These are phyloP conservation scores for Alcedo atthis DNA, from an alignment of 2,797 vertebrate species.

Conservation along the genomic window DNA sequence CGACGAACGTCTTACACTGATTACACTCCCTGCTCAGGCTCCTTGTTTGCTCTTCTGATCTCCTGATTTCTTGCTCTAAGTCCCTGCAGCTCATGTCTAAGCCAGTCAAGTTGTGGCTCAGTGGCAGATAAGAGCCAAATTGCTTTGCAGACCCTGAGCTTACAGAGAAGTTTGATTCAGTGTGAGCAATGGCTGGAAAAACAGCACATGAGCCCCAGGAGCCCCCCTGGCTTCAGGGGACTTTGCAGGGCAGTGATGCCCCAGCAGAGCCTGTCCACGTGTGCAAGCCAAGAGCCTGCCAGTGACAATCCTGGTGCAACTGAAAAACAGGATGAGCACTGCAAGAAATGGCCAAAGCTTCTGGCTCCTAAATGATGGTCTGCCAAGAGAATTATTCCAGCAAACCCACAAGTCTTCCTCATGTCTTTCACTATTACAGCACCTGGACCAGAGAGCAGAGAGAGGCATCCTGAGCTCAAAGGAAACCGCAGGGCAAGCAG, in stretches of 20 bases:
- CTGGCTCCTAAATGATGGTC: background rate
- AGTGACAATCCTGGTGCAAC: background rate
- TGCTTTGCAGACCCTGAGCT: background rate
- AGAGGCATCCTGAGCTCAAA: background rate
- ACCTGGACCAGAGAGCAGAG: background rate
- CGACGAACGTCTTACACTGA: background rate
- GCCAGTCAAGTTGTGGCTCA: background rate
- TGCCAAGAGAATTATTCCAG: background rate
- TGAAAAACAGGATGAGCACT: background rate
- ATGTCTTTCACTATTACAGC: background rate
- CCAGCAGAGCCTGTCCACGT: background rate
- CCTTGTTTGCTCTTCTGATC: background rate
- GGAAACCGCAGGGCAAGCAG: fast-evolving
- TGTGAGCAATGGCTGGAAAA: background rate
- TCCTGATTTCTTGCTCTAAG: background rate
- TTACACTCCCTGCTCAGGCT: background rate
- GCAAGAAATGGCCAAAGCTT: background rate
- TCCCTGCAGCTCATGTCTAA: background rate
- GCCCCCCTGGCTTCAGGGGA: background rate
- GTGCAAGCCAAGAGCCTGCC: background rate
- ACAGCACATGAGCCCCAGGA: background rate
- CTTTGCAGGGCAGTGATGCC: background rate
- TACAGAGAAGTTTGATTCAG: background rate
- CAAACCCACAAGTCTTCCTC: background rate
- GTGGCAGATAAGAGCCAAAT: background rate